These are phyloP conservation scores for Phoeniculus purpureus DNA, from an alignment of 2,797 vertebrate genomes.

Conservation along the genomic window DNA sequence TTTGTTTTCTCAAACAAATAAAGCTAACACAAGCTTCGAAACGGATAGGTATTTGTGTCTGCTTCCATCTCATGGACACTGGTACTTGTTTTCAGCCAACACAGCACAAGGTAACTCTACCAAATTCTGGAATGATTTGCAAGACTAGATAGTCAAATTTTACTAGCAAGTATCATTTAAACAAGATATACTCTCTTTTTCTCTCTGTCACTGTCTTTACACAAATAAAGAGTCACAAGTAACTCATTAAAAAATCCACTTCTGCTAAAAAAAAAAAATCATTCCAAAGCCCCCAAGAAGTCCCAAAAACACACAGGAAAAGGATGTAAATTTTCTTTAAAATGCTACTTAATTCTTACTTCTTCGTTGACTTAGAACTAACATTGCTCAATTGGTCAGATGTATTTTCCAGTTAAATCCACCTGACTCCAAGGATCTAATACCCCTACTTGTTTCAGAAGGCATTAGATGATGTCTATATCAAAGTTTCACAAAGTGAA, in stretches of 20 bases:
- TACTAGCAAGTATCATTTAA: background rate
- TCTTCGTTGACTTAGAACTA: background rate
- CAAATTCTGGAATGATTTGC: background rate
- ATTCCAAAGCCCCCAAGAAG: background rate
- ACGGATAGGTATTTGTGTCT: background rate
- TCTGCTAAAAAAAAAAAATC: background rate
- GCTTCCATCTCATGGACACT: background rate
- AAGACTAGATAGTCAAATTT: background rate
- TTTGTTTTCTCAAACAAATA: background rate
- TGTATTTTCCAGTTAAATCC: background rate
- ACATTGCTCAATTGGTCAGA: background rate
- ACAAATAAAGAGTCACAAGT: background rate
- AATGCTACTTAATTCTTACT: background rate
- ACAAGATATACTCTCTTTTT: background rate
- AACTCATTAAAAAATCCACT: background rate
- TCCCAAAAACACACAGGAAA: background rate
- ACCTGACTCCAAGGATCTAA: background rate
- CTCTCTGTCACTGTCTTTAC: background rate
- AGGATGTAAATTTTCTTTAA: background rate
- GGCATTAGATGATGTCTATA: background rate
- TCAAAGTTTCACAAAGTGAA: background rate
- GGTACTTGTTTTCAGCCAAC: background rate
- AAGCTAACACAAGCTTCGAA: background rate
- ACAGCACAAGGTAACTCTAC: background rate
- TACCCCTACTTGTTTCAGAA: background rate